phyloP scores from a whole-genome alignment of 2,888 invertebrate genomes.

The Callimorpha dominula region DNA sequence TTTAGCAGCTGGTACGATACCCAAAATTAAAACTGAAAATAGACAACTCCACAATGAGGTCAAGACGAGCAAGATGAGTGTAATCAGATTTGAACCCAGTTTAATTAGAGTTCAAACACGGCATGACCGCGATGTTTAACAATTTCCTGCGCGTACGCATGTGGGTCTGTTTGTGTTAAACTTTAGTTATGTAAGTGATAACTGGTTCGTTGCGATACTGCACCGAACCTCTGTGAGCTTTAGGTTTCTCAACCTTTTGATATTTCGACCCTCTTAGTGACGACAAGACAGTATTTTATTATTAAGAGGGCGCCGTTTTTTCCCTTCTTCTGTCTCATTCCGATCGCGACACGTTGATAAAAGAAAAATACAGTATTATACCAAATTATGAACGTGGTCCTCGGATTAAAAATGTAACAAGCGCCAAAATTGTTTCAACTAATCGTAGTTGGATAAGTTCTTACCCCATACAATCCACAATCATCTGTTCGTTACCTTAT shows the following conservation, averaged over 20 bases:
- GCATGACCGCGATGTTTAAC: slow-evolving; percentile 73
- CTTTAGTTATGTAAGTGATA: slow-evolving; percentile 73
- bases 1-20: not conserved
- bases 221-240: slow-evolving; percentile 5
- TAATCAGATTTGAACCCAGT: slow-evolving; percentile 71
- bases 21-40: slow-evolving; percentile 32
- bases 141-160: slow-evolving; percentile 76
- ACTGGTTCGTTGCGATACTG: slow-evolving; percentile 58
- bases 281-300: not conserved
- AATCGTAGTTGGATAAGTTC: not conserved
- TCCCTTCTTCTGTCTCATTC: too few species aligned
- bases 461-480: not conserved
- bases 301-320: too few species aligned
- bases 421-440: not conserved
- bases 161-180: slow-evolving; percentile 71
- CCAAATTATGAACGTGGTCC: not conserved
- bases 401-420: not conserved
- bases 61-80: slow-evolving; percentile 54
- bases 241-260: slow-evolving; percentile 14
- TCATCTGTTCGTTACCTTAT: not conserved
- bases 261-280: not conserved
- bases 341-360: too few species aligned
- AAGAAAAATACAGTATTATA: not conserved
- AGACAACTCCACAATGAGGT: slow-evolving; percentile 34
- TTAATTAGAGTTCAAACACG: slow-evolving; percentile 79